Percentiles rank a stretch among this genome's conserved stretches.
These are phyloP conservation scores for Sander vitreus DNA, from an alignment of 2,113 vertebrate genomes.

Conservation along the genomic window DNA sequence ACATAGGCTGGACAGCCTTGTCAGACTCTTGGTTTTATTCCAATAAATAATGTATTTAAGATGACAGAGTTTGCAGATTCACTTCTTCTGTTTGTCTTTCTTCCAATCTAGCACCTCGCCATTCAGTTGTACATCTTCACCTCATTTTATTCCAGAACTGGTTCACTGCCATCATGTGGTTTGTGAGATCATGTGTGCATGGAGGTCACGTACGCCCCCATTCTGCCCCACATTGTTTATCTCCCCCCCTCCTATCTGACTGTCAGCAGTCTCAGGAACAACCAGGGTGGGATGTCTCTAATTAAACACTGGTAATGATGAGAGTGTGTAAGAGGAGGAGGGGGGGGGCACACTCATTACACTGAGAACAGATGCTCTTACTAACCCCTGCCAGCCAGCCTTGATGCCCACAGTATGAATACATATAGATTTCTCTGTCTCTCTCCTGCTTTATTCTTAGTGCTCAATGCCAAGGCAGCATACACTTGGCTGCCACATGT, in stretches of 20 bases:
- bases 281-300: slow-evolving; percentile 71
- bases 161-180: slow-evolving; percentile 44
- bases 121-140: not conserved
- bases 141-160: slow-evolving; percentile 4
- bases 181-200: slow-evolving; percentile 14
- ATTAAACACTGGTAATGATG: slow-evolving; percentile 84
- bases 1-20: slow-evolving; percentile 11
- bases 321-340: slow-evolving; percentile 57
- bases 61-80: slow-evolving; percentile 19
- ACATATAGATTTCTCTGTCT: slow-evolving; percentile 51
- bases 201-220: not conserved
- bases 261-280: slow-evolving; percentile 55
- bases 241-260: slow-evolving; percentile 19
- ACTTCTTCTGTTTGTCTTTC: not conserved
- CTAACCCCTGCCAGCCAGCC: slow-evolving; percentile 69
- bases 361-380: slow-evolving; percentile 79
- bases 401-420: slow-evolving; percentile 63
- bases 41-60: slow-evolving; percentile 51
- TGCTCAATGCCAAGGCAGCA: slow-evolving; percentile 43
- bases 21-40: slow-evolving; percentile 36
- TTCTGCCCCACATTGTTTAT: slow-evolving; percentile 32
- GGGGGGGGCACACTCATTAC: slow-evolving; percentile 67
- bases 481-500: slow-evolving; percentile 35
- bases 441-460: slow-evolving; percentile 14
- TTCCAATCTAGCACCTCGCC: not conserved